These are phyloP conservation scores for Darwinula stevensoni DNA, from an alignment of 2,888 invertebrate genomes.

Conservation along the genomic window DNA sequence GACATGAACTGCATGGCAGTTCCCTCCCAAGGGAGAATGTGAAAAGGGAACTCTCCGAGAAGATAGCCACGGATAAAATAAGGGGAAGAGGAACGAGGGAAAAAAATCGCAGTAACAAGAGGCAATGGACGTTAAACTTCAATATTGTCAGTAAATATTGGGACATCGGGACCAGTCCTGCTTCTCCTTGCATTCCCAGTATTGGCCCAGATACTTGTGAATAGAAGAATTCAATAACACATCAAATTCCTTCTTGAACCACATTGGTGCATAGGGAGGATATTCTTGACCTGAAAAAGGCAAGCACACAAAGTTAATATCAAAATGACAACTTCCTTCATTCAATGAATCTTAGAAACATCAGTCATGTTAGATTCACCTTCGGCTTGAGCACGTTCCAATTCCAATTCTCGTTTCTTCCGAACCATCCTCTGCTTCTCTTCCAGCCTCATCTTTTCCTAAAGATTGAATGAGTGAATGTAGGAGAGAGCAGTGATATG, in stretches of 20 bases:
- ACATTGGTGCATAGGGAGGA: slow-evolving; percentile 43
- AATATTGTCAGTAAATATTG: slow-evolving; percentile 39
- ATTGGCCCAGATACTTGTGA: slow-evolving; percentile 56
- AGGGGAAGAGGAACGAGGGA: too few relatives aligned
- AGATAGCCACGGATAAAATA: too few relatives aligned
- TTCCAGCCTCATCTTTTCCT: slow-evolving; percentile 34
- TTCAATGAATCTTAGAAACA: neutral
- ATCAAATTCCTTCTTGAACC: slow-evolving; percentile 66
- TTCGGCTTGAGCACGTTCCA: slow-evolving; percentile 26
- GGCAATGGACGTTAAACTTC: too few relatives aligned
- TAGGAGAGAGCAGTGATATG: too few relatives aligned
- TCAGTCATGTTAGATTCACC: slow-evolving; percentile 13
- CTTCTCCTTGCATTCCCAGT: slow-evolving; percentile 70
- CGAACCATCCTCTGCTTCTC: slow-evolving; percentile 73
- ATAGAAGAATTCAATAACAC: slow-evolving; percentile 28
- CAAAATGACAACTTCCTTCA: slow-evolving; percentile 3
- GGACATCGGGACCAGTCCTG: slow-evolving; percentile 75
- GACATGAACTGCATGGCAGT: too few relatives aligned
- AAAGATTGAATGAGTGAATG: too few relatives aligned
- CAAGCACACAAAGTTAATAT: neutral
- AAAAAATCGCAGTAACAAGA: too few relatives aligned
- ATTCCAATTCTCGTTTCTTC: slow-evolving; percentile 42
- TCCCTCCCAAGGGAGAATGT: too few relatives aligned
- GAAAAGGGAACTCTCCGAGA: too few relatives aligned
- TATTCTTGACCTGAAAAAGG: slow-evolving; percentile 28